These are phyloP conservation scores for Herpailurus yagouaroundi DNA, from an alignment of 2,113 vertebrate genomes.

Conservation along the genomic window DNA sequence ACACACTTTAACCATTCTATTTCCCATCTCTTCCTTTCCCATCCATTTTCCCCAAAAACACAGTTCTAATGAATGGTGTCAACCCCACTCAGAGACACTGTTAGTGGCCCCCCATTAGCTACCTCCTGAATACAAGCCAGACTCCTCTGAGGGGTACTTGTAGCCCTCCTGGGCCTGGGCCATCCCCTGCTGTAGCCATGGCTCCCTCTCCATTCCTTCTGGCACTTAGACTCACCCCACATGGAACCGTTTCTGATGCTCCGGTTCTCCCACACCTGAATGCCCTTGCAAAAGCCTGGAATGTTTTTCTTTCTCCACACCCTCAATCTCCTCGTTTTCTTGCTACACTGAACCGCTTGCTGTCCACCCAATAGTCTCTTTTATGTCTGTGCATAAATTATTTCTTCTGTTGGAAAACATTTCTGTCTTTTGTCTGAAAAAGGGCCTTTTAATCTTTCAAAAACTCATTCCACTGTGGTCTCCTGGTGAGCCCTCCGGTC, in stretches of 20 bases:
- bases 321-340: not conserved
- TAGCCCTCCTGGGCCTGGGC: not conserved
- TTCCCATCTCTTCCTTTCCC: not conserved
- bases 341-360: not conserved
- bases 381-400: constrained; percentile 1
- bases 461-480: not conserved
- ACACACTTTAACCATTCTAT: not conserved
- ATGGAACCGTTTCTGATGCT: not conserved
- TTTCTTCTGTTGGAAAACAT: not conserved
- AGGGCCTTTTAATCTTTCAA: constrained; percentile 10
- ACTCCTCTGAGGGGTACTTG: not conserved
- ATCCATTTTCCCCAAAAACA: not conserved
- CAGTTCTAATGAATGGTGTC: not conserved
- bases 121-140: not conserved
- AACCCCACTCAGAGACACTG: not conserved
- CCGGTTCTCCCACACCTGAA: no score
- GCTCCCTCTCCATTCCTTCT: not conserved
- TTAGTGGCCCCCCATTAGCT: not conserved
- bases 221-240: not conserved
- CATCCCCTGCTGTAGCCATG: not conserved
- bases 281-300: not conserved
- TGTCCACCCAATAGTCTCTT: not conserved
- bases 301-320: not conserved
- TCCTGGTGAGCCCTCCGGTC: not conserved
- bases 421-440: not conserved